Conservation (phyloP, 1,140 invertebrate species). For the Hylyphantes graminicola region DNA sequence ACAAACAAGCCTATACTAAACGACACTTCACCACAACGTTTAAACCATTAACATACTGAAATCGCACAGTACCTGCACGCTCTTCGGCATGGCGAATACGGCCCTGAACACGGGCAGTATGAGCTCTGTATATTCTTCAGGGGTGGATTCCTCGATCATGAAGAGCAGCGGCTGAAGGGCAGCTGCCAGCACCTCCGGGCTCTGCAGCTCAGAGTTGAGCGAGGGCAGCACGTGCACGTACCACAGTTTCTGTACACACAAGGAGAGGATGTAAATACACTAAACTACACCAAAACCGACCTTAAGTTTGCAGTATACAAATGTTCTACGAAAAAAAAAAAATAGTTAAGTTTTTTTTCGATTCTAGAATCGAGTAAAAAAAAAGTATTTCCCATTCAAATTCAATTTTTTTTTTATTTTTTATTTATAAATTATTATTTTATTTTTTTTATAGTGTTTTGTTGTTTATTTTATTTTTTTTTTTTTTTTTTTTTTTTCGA, state of each 20-base stretch:
- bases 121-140: conserved; percentile 84
- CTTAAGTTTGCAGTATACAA: too few relatives aligned
- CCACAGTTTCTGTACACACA: conserved; percentile 86
- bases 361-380: too few relatives aligned
- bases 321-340: too few relatives aligned
- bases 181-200: conserved; percentile 86
- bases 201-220: conserved; percentile 84
- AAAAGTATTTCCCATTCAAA: too few relatives aligned
- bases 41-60: not conserved
- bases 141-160: conserved; percentile 84
- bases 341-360: too few relatives aligned
- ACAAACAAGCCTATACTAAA: too few relatives aligned
- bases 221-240: conserved; percentile 94
- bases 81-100: conserved; percentile 85
- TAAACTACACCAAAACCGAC: not conserved
- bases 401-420: too few relatives aligned
- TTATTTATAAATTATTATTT: too few relatives aligned
- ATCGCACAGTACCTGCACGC: conserved; percentile 73
- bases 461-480: too few relatives aligned
- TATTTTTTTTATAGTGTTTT: too few relatives aligned
- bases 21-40: too few relatives aligned
- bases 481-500: too few relatives aligned
- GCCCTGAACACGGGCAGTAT: conserved; percentile 84
- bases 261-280: not conserved
- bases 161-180: conserved; percentile 89